Base-by-base conservation (phyloP, 2,888 invertebrate species). In the Meteorus cinctellus region DNA sequence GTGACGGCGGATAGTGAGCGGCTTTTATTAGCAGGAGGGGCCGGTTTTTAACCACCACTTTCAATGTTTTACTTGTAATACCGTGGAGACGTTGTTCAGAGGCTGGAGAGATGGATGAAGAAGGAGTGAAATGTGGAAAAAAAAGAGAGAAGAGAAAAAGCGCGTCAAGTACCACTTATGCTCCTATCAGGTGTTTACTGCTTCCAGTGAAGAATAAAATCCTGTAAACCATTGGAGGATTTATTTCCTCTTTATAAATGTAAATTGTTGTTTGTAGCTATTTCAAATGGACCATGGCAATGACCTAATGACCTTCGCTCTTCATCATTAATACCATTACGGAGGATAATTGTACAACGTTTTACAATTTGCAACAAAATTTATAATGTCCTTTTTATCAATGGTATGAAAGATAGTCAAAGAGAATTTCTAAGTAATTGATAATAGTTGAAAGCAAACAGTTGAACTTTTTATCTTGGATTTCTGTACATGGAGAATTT, bases 1-100 rank as follows among this genome's bases (percentile, higher is more conserved):
- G 84, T 88, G 83, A 82, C 85, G 80, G 82, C 86, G 87, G 84
- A 86, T 86, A 87, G 88, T 85, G 86, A 88, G 86, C 88, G 87
- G 88, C 86, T 88, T 88, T 87, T 88, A 88, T 88, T 88, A 86
- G 87, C 88, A 86, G 88, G 87, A 86, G 88, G 88, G 86, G 87
- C 84, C 86, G 41, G 55, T 55, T 55, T 86, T 63, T 19, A 72
- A 48, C 72, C 75, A 70, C 87, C 86, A 87, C 87, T 86, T 86
- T 86, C 86, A 86, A 86, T 86, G 86, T 36, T 84, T 81, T 85
- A 85, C 86, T 67, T 51, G 48, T 63, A 45, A 24, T 45, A 41
- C 29, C 19, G 45, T 72, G 75, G 19, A 14, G 51, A 45, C 24
- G 24, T 41, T 69, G 16, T 24, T 60, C n/a, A n/a, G 48, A 72